phyloP scores from a whole-genome alignment of 92 coral and sea anemone genomes.

The Porites cylindrica region DNA sequence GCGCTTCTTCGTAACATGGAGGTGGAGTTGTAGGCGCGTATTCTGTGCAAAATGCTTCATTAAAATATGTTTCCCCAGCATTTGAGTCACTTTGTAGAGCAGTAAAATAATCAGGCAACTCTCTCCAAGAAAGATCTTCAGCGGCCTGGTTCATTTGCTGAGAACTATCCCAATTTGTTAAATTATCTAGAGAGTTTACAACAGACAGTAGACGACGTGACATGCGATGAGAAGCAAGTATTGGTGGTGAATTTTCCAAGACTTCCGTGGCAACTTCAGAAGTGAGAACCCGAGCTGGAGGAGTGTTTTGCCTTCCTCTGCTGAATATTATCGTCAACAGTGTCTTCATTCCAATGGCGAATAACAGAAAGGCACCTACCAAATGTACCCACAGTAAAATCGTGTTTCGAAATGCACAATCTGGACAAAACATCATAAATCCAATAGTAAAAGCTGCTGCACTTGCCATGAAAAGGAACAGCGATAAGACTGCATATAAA shows the following conservation, averaged over 20 bases:
- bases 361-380: not conserved
- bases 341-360: not conserved
- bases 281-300: conserved; percentile 47
- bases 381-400: not conserved
- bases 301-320: not conserved
- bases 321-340: not conserved
- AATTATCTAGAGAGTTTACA: not conserved
- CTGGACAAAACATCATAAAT: not conserved
- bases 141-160: not conserved
- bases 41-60: not conserved
- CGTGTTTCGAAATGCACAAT: not conserved
- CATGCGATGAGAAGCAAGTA: conserved; percentile 1
- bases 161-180: not conserved
- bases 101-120: not conserved
- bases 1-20: conserved; percentile 73
- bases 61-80: not conserved
- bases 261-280: conserved; percentile 66
- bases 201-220: not conserved
- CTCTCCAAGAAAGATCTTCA: not conserved
- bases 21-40: conserved; percentile 50
- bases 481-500: not conserved
- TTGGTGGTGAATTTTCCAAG: conserved; percentile 74
- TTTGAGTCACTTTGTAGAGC: too few relatives aligned
- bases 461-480: not conserved
- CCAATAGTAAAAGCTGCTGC: not conserved